A percentile compares a stretch with the other conserved stretches of the same genome.
Conservation (phyloP, 2,888 invertebrate species). For the Dicyrtoma fusca region DNA sequence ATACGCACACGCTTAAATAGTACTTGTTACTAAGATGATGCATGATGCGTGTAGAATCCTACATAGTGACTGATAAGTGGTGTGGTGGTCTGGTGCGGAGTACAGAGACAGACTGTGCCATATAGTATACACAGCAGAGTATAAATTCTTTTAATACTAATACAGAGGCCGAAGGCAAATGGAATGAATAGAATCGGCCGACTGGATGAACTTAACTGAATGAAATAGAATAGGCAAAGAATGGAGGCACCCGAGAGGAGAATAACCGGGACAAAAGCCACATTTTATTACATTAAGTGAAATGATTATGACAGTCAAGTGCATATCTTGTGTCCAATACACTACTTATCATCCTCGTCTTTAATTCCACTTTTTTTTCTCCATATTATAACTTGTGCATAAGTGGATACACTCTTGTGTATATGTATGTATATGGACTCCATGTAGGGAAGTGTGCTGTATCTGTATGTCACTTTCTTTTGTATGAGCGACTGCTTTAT, state of each 20-base stretch:
- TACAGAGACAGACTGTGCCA: no score
- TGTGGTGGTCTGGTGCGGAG: no score
- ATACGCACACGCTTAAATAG: no score
- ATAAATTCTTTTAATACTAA: constrained; percentile 30
- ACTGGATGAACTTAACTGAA: constrained; percentile 33
- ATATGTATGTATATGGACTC: no score
- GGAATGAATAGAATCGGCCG: constrained; percentile 32
- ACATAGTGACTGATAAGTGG: no score
- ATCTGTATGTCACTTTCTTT: background rate
- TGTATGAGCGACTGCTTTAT: no score
- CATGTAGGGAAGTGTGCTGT: no score
- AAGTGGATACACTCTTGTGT: background rate
- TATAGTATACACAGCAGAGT: no score
- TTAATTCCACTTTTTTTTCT: background rate
- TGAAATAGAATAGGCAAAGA: constrained; percentile 31
- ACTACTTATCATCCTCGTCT: background rate
- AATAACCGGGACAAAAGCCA: constrained; percentile 31
- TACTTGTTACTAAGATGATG: no score
- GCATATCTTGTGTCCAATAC: constrained; percentile 20
- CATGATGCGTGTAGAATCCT: no score
- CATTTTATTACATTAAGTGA: constrained; percentile 36
- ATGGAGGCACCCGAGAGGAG: constrained; percentile 34
- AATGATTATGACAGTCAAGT: constrained; percentile 35
- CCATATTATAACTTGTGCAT: background rate
- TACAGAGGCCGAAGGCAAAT: constrained; percentile 29